A percentile compares a stretch with the other conserved stretches of the same genome.
phyloP scores from a whole-genome alignment of 2,888 invertebrate genomes.

The Chrysina gloriosa region DNA sequence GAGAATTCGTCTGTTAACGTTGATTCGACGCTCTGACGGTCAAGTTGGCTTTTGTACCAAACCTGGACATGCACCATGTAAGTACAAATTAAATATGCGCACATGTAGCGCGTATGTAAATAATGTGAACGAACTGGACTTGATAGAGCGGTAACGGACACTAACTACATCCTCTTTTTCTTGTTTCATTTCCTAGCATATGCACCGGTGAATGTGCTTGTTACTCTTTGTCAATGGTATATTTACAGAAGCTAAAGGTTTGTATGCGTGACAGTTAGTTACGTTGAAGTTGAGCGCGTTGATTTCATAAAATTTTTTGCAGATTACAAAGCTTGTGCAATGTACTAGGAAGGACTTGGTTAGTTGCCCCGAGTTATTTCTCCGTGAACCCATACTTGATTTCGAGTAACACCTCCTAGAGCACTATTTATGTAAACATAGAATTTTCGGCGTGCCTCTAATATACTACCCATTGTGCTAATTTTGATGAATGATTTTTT shows the following conservation, averaged over 20 bases:
- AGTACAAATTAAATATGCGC: slow-evolving; percentile 1
- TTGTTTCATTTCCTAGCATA: slow-evolving; percentile 8
- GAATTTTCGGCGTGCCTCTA: too few species aligned
- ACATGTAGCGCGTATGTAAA: slow-evolving; percentile 1
- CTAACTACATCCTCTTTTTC: not conserved
- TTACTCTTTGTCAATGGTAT: not conserved
- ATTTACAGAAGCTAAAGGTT: not conserved
- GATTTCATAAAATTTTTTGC: too few species aligned
- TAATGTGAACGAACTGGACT: slow-evolving; percentile 6
- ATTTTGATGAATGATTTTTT: too few species aligned
- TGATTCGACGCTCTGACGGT: not conserved
- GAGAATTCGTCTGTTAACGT: not conserved
- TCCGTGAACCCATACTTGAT: too few species aligned
- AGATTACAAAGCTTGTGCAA: too few species aligned
- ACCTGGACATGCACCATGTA: not conserved
- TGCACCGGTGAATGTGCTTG: not conserved
- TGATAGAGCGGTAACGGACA: not conserved
- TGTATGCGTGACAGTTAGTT: too few species aligned
- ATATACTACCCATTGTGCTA: too few species aligned
- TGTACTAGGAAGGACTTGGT: too few species aligned
- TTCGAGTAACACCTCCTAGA: too few species aligned
- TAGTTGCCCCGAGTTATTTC: too few species aligned
- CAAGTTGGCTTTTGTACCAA: not conserved
- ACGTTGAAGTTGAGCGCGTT: too few species aligned
- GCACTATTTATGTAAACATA: too few species aligned